A percentile compares a stretch with the other conserved stretches of the same genome.
Conservation (phyloP, 2,888 invertebrate species). For the Apamea crenata region DNA sequence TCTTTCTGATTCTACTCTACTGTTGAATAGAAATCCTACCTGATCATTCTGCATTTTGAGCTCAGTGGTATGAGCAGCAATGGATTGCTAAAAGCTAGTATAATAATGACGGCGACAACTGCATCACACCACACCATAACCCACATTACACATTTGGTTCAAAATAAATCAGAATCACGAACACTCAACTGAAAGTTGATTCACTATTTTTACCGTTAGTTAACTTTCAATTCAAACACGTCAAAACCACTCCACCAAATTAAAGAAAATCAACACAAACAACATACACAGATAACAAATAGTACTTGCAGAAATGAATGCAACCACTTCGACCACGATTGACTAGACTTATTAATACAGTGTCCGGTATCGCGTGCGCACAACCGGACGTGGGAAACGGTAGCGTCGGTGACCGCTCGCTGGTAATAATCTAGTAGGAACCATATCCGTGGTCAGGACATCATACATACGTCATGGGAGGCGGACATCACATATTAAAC, state of each 20-base stretch:
- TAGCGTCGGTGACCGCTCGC: conserved; percentile 44
- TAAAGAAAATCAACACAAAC: conserved; percentile 6
- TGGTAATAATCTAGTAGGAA: conserved; percentile 60
- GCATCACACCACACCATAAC: not conserved
- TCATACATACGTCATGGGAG: conserved; percentile 49
- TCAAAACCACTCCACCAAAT: not conserved
- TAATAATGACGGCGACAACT: not conserved
- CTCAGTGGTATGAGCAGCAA: not conserved
- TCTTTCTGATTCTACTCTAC: not conserved
- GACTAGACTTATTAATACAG: conserved; percentile 58
- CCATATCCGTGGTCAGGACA: conserved; percentile 57
- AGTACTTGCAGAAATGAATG: conserved; percentile 47
- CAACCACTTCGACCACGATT: conserved; percentile 45
- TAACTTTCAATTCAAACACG: conserved; percentile 4
- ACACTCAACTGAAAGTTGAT: not conserved
- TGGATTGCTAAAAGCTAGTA: not conserved
- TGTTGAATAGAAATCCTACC: not conserved
- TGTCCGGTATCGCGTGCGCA: conserved; percentile 44
- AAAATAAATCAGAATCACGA: not conserved
- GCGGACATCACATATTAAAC: conserved; percentile 46
- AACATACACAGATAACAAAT: conserved; percentile 3
- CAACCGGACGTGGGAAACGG: conserved; percentile 49
- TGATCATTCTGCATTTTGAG: not conserved
- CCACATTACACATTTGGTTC: not conserved
- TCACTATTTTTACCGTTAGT: not conserved